Evolutionary conservation across 2,888 invertebrate species (phyloP).

Genomic region (Hedychridium roseum): DNA sequence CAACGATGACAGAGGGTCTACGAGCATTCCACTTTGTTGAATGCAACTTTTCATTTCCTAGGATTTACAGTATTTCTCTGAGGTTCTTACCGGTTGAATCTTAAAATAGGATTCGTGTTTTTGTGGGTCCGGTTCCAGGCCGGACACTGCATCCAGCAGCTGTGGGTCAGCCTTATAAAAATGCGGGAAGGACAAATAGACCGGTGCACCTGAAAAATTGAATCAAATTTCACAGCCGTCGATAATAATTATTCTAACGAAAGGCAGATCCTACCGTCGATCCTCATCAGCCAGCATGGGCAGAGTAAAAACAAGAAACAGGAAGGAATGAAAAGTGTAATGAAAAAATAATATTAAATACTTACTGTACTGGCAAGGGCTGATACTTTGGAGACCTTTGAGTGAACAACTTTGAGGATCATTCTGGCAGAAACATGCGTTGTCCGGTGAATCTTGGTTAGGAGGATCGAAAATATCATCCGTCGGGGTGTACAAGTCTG

Average conservation of each 20-base stretch:
- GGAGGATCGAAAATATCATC: conserved; percentile 70
- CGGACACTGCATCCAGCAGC: conserved; percentile 74
- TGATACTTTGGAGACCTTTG: conserved; percentile 83
- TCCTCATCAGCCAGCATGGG: no score
- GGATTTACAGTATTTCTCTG: neutral
- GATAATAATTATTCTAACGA: no score
- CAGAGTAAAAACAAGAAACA: no score
- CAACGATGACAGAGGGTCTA: no score
- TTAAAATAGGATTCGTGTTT: conserved; percentile 82
- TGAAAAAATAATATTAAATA: conserved; percentile 18
- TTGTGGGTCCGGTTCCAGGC: conserved; percentile 74
- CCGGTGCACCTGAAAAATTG: conserved; percentile 75
- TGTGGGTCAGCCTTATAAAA: conserved; percentile 83
- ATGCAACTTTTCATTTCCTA: conserved; percentile 2
- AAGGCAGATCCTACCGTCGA: no score
- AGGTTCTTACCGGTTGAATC: conserved; percentile 79
- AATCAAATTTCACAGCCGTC: neutral
- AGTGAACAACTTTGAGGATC: conserved; percentile 74
- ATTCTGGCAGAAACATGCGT: conserved; percentile 78
- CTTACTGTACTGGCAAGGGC: conserved; percentile 87
- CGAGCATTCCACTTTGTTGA: neutral
- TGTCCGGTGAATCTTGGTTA: conserved; percentile 68
- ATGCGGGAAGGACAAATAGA: conserved; percentile 89
- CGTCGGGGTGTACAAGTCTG: conserved; percentile 78
- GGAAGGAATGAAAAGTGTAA: no score